These are phyloP conservation scores for Elymnias hypermnestra DNA, from an alignment of 1,140 invertebrate genomes.

Conservation along the genomic window DNA sequence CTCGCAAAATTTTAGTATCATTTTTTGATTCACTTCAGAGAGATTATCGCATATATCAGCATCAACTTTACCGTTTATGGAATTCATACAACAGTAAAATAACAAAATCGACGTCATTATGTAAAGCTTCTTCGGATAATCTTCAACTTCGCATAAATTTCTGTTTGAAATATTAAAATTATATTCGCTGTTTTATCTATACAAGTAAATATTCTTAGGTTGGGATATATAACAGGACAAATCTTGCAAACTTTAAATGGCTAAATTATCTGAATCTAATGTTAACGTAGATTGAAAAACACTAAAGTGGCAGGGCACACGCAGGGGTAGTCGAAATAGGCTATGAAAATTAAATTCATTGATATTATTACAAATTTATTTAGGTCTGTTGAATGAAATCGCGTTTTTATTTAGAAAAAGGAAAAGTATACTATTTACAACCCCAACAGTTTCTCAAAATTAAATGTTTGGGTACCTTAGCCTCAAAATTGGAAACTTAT, in stretches of 20 bases:
- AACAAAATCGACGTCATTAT: slow-evolving; percentile 35
- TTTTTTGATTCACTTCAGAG: slow-evolving; percentile 27
- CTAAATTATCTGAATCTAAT: no score
- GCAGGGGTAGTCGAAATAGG: no score
- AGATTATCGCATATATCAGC: slow-evolving; percentile 39
- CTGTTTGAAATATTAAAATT: slow-evolving; percentile 13
- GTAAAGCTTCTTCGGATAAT: slow-evolving; percentile 37
- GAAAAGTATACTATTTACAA: no score
- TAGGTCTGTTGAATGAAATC: no score
- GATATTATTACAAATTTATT: no score
- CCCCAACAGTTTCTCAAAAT: neutral
- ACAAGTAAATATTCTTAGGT: neutral
- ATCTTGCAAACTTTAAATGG: neutral
- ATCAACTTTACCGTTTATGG: slow-evolving; percentile 27
- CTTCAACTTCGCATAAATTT: slow-evolving; percentile 26
- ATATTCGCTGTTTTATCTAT: neutral
- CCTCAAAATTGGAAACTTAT: slow-evolving; percentile 40
- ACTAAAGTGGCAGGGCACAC: no score
- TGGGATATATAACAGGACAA: neutral
- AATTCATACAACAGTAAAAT: slow-evolving; percentile 39
- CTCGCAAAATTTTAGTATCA: slow-evolving; percentile 45
- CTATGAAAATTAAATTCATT: no score
- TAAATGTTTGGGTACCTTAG: slow-evolving; percentile 24
- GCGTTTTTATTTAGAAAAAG: no score
- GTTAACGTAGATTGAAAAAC: no score